Base-by-base conservation (phyloP, 1,140 invertebrate species). In the Chironomus striatipennis region DNA sequence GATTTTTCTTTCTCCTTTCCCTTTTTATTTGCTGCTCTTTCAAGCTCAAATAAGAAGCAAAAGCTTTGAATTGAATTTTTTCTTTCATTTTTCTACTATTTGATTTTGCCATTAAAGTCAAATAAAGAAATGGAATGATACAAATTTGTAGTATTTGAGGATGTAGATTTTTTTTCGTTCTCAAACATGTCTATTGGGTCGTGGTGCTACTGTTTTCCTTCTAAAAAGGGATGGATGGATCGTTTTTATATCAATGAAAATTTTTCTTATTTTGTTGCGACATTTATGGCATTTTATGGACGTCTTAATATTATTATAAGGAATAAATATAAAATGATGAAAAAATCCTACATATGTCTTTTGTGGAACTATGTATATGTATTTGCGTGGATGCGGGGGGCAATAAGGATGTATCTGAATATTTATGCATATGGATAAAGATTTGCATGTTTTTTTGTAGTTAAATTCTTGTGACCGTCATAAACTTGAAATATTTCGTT, bases 101-200 rank as follows among this genome's bases (percentile, higher is more conserved):
- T 57, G 47, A 57, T 57, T 57, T 57, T 57, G 4, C 47, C 47
- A 57, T 57, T 57, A 57, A 57, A 57, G 47, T 57, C 47, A 57
- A 57, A 57, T 57, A 57, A 57, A 57, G 47, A 12, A 34, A 34
- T 34, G 47, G 15, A 57, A 57, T 57, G 47, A 57, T 57, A 57
- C 47, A 57, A 57, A 57, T 57, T 57, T 57, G 47, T 47, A 47
- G 43, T 47, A 47, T 47, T 47, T 47, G 43, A 15, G 15, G 15
- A 47, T 10, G n/a, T 7, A 57, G 9, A 15, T 57, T 47, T 47
- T 47, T 3, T 47, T n/a, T 34, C 24, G 5, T 34, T 34, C 5
- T 34, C 5, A 34, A 2, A 34, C 24, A n/a, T 57, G 47, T 57
- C 47, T 57, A 57, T 57, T 57, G 47, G 47, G 47, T 57, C 15